Base-by-base conservation (phyloP, 1,140 invertebrate species). In the Macrotrachela quadricornifera region DNA sequence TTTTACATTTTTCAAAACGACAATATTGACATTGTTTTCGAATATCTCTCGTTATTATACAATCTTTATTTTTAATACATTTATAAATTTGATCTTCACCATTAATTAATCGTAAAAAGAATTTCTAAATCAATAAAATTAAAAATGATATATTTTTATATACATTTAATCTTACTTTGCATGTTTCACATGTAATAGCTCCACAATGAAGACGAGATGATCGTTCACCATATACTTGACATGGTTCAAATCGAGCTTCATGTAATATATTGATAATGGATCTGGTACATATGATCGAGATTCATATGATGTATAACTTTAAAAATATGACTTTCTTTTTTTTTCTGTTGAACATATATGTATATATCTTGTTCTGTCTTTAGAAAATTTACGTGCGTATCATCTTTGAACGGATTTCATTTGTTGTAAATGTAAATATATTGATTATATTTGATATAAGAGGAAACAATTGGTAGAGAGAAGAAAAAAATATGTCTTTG, bases 1-100 rank as follows among this genome's bases (percentile, higher is more conserved):
- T 80, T 56, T 96, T 84, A 72, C 92, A 97, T 70, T 96, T 97
- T 71, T 96, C 91, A 70, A 94, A 97, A 54, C 92, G 79, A 72
- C 92, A 97, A 73, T 90, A 95, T 75, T 96, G 91, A 76, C 91
- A 96, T 45, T 65, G 65, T 13, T 67, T 67, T 46, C 69, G 57
- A 38, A 61, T 66, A 36, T 65, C 65, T 52, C 65, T 67, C 8
- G 64, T 67, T 13, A 71, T 65, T 11, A 53, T 50, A 59, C 69
- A 71, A 10, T 61, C 55, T 37, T 64, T 58, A 21, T 62, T 62
- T 47, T 60, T 59, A 15, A 62, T 55, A 56, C 68, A 70, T n/a
- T 62, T 60, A 60, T 66, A 70, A 53, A 65, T 67, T 36, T 60
- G 52, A 46, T 62, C 61, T 30, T 64, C 61, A 43, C 64, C 58